phyloP scores from a whole-genome alignment of 2,113 vertebrate species.

The Labeo catla region DNA sequence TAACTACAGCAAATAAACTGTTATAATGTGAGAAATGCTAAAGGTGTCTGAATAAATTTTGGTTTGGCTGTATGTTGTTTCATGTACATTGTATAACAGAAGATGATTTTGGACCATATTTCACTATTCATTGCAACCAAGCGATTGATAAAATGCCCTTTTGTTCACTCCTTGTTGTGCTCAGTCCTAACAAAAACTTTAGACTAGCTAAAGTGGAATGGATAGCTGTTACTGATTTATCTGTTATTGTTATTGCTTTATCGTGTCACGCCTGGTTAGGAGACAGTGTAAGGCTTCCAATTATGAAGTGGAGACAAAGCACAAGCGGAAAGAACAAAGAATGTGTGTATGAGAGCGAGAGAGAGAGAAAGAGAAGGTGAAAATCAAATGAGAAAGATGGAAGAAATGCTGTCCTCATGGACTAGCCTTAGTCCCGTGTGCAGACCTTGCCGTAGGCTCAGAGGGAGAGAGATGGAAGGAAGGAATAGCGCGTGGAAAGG shows the following conservation, averaged over 20 bases:
- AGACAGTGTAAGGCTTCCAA: constrained; percentile 18
- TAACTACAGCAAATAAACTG: too few relatives aligned
- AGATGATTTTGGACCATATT: not conserved
- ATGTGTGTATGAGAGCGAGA: not conserved
- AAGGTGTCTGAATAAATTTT: too few relatives aligned
- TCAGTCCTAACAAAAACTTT: not conserved
- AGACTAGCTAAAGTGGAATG: not conserved
- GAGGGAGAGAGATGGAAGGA: constrained; percentile 44
- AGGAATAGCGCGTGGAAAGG: constrained; percentile 52
- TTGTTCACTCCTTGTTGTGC: not conserved
- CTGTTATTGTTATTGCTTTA: constrained; percentile 1
- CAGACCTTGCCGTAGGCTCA: constrained; percentile 51
- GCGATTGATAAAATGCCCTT: not conserved
- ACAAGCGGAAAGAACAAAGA: constrained; percentile 26
- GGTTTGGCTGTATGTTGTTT: not conserved
- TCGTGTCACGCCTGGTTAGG: not conserved
- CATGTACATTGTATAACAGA: not conserved
- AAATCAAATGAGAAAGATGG: not conserved
- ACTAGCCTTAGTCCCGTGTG: constrained; percentile 37
- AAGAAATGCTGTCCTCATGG: constrained; percentile 34
- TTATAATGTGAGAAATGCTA: too few relatives aligned
- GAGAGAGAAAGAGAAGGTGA: constrained; percentile 6
- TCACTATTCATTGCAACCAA: not conserved
- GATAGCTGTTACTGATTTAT: not conserved
- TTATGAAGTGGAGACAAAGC: constrained; percentile 32